Evolutionary conservation across 2,113 vertebrate species (phyloP).

Genomic region (Ia io): DNA sequence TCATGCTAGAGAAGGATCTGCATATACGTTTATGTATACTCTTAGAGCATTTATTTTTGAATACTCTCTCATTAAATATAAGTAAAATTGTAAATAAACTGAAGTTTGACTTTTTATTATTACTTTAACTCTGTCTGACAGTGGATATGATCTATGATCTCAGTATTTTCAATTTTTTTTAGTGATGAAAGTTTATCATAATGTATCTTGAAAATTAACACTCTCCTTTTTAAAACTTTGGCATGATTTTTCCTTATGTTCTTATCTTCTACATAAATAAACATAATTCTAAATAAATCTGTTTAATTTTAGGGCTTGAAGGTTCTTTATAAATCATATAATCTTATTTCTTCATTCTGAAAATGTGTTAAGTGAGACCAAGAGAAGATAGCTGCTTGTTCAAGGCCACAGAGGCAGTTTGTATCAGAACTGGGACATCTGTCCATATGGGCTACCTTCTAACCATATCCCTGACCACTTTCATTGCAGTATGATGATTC

Average conservation of each 20-base stretch:
- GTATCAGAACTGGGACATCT: neutral
- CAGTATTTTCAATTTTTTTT: neutral
- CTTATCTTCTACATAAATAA: neutral
- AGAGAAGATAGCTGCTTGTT: neutral
- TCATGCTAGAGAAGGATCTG: neutral
- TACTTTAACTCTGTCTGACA: neutral
- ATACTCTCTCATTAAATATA: neutral
- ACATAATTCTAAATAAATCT: neutral
- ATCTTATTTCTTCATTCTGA: slow-evolving; percentile 1
- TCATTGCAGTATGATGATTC: neutral
- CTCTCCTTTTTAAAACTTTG: neutral
- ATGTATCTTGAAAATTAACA: neutral
- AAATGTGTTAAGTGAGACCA: neutral
- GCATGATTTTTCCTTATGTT: neutral
- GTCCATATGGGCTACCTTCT: neutral
- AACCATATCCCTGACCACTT: too few species aligned
- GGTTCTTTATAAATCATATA: neutral
- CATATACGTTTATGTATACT: neutral
- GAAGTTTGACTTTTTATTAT: neutral
- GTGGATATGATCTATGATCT: neutral
- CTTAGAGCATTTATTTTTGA: neutral
- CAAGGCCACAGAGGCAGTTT: neutral
- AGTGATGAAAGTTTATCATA: neutral
- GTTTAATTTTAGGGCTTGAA: neutral
- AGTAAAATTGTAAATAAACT: neutral